Evolutionary conservation across 1,140 invertebrate species (phyloP), one percentile per base, ranked within the genome.

Genomic region (Diorhabda sublineata): DNA sequence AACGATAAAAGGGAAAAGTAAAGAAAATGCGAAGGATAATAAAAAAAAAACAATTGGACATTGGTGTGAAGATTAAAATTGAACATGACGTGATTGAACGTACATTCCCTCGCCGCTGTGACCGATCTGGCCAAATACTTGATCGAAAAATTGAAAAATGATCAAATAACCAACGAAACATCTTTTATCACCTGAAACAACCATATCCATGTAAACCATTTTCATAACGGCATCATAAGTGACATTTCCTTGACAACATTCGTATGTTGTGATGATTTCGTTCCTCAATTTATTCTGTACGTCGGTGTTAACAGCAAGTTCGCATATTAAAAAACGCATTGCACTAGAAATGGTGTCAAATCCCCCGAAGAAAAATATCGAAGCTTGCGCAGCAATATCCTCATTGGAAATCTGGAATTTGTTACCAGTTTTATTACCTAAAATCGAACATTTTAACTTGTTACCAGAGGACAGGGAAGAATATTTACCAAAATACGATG

Each of bases 241-340:
- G 7, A 74, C 42, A 61, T 69, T 68, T 26, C 71, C 69, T 42
- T 70, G 61, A 45, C 42, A 41, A 43, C 65, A 58, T 4, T 64
- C 45, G 2, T 57, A 42, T 9, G 64, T 69, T 59, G 70, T 41
- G 44, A 63, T 61, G 5, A 79, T 75, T 76, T 83, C 81, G 3
- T 78, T 56, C 43, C 75, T 72, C 2, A 83, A 71, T 68, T 70
- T 77, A 59, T 81, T 73, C 71, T 85, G 83, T 45, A 84, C 74
- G 6, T 86, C 83, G 5, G 83, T 83, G 78, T 88, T 79, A 8
- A 81, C 70, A 1, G 86, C 84, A 58, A 89, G 76, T 61, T 82
- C 79, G 70, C 84, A 77, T 5, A 66, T 63, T 26, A 71, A 62
- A 69, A 80, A 81, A 47, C 67, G 67, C 44, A 80, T 59, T n/a